Evolutionary conservation across 1,140 invertebrate genomes (phyloP), one percentile per base, ranked within the genome.

Genomic region (Patella vulgata): DNA sequence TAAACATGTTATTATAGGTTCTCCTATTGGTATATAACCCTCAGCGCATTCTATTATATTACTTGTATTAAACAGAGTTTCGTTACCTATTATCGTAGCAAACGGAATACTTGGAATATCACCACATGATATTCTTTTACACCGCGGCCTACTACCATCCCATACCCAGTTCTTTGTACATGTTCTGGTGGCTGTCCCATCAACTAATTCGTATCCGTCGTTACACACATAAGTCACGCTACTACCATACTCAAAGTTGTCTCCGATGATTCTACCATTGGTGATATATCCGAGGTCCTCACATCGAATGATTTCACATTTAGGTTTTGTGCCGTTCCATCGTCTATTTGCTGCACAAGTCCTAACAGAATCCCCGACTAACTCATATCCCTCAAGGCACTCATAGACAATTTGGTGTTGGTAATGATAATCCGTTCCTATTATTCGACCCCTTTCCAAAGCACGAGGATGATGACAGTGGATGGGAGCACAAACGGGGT

Each of bases 261-360:
- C 66, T n/a, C 73, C 79, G 19, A 47, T 43, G 23, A 59, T 47
- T 31, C 30, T 6, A 1, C 75, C 77, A 64, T 77, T 50, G 11
- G 61, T 63, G 43, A 74, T 64, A 8, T 17, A 4, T 9, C 55
- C 60, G 14, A 74, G 73, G 25, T 46, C 51, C 14, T 66, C 68
- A 62, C 79, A 81, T 17, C 67, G 64, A 4, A 76, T 4, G 67
- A 85, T 72, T 86, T 89, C 88, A 79, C 94, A 97, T 8, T 84
- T 80, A 0, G 95, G 93, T 8, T 89, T 83, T 47, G 90, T 89
- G 8, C 90, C 91, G 63, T 91, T 93, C 92, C 93, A 95, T 0
- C 91, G 92, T 17, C 91, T 92, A 81, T 97, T 93, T 78, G 95
- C 93, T 14, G 93, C 88, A 78, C 95, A 96, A 43, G 92, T 78